Percentiles rank a stretch among this genome's conserved stretches.
phyloP scores from a whole-genome alignment of 2,888 invertebrate species.

The Acleris emargana region DNA sequence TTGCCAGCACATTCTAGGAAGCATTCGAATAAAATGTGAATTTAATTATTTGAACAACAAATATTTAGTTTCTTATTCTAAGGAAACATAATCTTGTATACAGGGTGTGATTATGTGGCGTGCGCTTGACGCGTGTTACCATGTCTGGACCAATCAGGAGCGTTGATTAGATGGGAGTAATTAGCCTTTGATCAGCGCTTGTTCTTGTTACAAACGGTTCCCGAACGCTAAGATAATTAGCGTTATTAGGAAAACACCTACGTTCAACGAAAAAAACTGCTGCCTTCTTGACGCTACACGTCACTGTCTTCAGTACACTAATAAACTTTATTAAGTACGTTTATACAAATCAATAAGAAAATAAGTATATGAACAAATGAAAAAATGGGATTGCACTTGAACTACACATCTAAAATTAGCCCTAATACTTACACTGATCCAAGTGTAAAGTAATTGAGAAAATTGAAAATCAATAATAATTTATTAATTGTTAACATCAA shows the following conservation, averaged over 20 bases:
- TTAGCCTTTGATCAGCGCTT: slow-evolving; percentile 77
- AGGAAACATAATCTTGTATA: not conserved
- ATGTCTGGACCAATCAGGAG: slow-evolving; percentile 68
- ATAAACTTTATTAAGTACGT: too few relatives aligned
- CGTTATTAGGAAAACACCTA: slow-evolving; percentile 44
- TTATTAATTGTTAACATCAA: too few relatives aligned
- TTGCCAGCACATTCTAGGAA: too few relatives aligned
- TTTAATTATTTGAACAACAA: too few relatives aligned
- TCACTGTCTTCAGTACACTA: too few relatives aligned
- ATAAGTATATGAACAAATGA: not conserved
- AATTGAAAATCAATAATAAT: too few relatives aligned
- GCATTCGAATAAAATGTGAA: too few relatives aligned
- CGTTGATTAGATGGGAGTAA: slow-evolving; percentile 73
- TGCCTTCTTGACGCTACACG: not conserved
- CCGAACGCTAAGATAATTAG: slow-evolving; percentile 55
- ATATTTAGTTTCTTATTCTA: too few relatives aligned
- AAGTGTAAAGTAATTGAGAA: too few relatives aligned
- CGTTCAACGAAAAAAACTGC: not conserved
- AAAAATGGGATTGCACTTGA: not conserved
- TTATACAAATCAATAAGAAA: too few relatives aligned
- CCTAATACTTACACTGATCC: too few relatives aligned
- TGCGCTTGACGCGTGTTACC: slow-evolving; percentile 63
- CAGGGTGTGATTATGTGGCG: slow-evolving; percentile 14
- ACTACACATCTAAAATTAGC: not conserved
- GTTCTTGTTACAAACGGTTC: slow-evolving; percentile 69